phyloP scores from a whole-genome alignment of 2,888 invertebrate species.

The Cancer borealis region DNA sequence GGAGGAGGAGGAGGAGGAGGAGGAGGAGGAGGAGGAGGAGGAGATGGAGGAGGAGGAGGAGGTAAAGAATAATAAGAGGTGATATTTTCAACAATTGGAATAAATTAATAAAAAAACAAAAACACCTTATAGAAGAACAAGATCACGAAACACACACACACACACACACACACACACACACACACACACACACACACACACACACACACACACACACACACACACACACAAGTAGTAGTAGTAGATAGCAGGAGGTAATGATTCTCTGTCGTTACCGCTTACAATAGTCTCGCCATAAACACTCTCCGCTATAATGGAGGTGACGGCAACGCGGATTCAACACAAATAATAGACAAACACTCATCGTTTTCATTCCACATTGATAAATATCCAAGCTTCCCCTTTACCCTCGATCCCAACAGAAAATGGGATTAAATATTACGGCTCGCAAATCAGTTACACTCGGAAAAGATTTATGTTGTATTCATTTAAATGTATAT shows the following conservation, averaged over 20 bases:
- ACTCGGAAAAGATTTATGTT: not conserved
- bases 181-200: not conserved
- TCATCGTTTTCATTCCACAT: not conserved
- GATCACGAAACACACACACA: not conserved
- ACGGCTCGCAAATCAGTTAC: slow-evolving; percentile 30
- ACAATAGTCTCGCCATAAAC: not conserved
- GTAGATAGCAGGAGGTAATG: not conserved
- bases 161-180: not conserved
- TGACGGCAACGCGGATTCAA: slow-evolving; percentile 29
- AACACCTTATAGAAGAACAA: not conserved
- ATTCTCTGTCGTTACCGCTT: not conserved
- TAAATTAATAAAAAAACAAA: not conserved
- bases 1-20: slow-evolving; percentile 44
- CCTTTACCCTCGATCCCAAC: not conserved
- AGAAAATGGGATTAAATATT: slow-evolving; percentile 41
- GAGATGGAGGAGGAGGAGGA: slow-evolving; percentile 29
- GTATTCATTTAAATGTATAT: slow-evolving; percentile 9
- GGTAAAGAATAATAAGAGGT: not conserved
- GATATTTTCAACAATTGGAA: not conserved
- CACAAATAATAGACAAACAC: slow-evolving; percentile 50
- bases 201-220: not conserved
- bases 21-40: slow-evolving; percentile 4
- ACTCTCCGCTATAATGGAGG: not conserved
- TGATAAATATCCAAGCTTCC: slow-evolving; percentile 9
- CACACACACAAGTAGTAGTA: not conserved